Base-by-base conservation (phyloP, 2,797 vertebrate species). In the Fundulus diaphanus region DNA sequence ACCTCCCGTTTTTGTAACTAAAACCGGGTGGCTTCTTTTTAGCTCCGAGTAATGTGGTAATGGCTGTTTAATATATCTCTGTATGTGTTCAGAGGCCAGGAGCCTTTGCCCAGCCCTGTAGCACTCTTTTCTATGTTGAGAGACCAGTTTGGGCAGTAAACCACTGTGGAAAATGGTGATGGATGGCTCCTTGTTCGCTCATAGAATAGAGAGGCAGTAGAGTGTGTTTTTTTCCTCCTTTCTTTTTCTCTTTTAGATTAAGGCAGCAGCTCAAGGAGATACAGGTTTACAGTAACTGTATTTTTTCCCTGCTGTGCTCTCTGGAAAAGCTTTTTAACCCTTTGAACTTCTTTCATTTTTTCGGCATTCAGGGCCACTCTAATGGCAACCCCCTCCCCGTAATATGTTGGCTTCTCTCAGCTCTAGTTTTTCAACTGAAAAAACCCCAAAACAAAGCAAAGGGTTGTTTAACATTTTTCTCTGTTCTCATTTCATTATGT, bases 161-260 rank as follows among this genome's bases (percentile, higher is more conserved):
- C 85, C 82, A 71, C 81, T 89, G 84, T 89, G 87, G 87, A 91
- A 85, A 93, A 89, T 89, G 79, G 82, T 90, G 88, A 91, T 89
- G 82, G 87, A 92, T 91, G 84, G 80, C 72, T 89, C 85, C 86
- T 90, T 92, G 84, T 85, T 89, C 86, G 76, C 77, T 73, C 70
- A 68, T 82, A 89, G 81, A 90, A 91, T 63, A 85, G 73, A 84
- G 63, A 90, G 71, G 78, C 77, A 86, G 59, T 80, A 69, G 57
- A 82, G 67, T 65, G 79, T 85, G 83, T 83, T 44, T 29, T 42
- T 71, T 18, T 70, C 37, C 65, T 27, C 22, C 51, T 61, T 15
- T 57, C 63, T 61, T 11, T 65, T 75, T 72, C 31, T 75, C 57
- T 86, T 84, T 78, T 65, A 84, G 68, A 86, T 87, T 84, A 81